Evolutionary conservation across 2,113 vertebrate species (phyloP), one percentile per base, ranked within the genome.

Genomic region (Hippocampus mohnikei): DNA sequence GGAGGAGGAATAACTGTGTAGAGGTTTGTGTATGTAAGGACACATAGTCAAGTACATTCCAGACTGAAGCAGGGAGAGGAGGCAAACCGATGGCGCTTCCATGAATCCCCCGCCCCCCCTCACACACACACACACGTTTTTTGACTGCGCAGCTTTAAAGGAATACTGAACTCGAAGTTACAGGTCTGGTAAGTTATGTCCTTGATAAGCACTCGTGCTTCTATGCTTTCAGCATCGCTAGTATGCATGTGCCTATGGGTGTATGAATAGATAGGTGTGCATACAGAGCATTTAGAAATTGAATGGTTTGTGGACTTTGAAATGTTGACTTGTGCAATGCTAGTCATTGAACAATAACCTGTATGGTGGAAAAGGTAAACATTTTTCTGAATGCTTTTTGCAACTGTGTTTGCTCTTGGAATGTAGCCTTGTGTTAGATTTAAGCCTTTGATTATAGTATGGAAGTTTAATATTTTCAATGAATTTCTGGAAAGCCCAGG

Each of bases 151-250:
- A 80, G 74, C 72, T 41, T 27, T 50, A 78, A 40, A 56, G 48
- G 71, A 53, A 52, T 53, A 71, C 27, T 12, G 29, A 65, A 40
- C 37, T 78, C 77, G 80, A 80, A 86, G 85, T 87, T 70, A 4
- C 23, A 37, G 41, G n/a, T 75, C 25, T 56, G 60, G 58, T 18
- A 64, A 70, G 68, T 66, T 70, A 2, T 15, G 16, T n/a, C 48
- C 3, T 2, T 16, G n/a, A n/a, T 60, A 20, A 42, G 40, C 23
- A 23, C 5, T 15, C 64, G 63, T 61, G 9, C 53, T 15, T 60
- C 48, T 70, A 50, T 73, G 46, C 70, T 63, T 58, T 65, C n/a
- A 8, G 29, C 41, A 6, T 69, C 10, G 13, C 3, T 5, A 11
- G 18, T 37, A n/a, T 67, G 37, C 58, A 8, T 67, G 13, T 64